Evolutionary conservation across 2,797 vertebrate genomes (phyloP), one percentile per base, ranked within the genome.

Genomic region (Antrozous pallidus): DNA sequence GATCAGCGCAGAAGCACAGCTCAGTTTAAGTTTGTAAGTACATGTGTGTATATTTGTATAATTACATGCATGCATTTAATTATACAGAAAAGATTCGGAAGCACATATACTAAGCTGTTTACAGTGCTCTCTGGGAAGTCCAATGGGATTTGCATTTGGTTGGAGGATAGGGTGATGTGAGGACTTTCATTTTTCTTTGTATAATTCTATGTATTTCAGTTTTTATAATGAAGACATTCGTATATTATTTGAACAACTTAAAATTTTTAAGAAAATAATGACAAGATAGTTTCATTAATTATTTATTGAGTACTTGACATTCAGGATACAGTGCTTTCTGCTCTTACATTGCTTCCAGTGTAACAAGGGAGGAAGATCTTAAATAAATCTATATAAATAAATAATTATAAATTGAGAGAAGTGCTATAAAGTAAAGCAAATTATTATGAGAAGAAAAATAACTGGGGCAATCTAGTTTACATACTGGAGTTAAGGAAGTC

Each of bases 371-470:
- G 28, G 82, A 13, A 85, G 54, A 56, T 45, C 65, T 36, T 78
- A 87, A 70, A 78, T 31, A 91, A 86, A 85, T 31, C 16, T 22
- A 38, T 78, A 77, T 11, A 92, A 83, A 65, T 51, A 91, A 88
- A 31, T 71, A 88, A 78, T 91, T 83, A 12, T 26, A 67, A 88
- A 42, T 69, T 79, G 16, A 74, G 56, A 36, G 63, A 63, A 67
- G 20, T 58, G 40, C 12, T 79, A 5, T 49, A 33, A 58, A 78
- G n/a, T 31, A 83, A 88, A 91, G 28, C 40, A 81, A 42, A 63
- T 45, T 63, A 91, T 83, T 82, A 88, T 83, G 65, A 77, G n/a
- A 73, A 90, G 70, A 93, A 95, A 88, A n/a, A 20, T 56, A 93
- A 51, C 17, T 63, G 47, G 7, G 13, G 40, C 24, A 42, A 28